These are phyloP conservation scores for Caenorhabditis tropicalis DNA, from an alignment of 1,140 invertebrate genomes.

Conservation along the genomic window DNA sequence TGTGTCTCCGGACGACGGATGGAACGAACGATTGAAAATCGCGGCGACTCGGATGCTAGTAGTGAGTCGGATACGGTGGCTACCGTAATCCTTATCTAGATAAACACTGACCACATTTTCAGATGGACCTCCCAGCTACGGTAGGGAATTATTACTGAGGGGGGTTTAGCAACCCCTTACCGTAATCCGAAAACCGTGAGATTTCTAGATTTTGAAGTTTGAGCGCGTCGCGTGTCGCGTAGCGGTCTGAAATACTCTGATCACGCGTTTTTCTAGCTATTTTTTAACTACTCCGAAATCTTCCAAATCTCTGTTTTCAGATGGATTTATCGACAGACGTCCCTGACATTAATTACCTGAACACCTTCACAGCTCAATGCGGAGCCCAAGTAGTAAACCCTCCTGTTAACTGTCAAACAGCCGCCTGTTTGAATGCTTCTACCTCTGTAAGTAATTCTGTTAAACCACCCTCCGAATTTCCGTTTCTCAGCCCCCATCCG, in stretches of 20 bases:
- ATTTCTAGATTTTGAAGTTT: not conserved
- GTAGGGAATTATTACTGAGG: too few relatives aligned
- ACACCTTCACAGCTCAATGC: not conserved
- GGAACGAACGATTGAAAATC: not conserved
- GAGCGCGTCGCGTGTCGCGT: not conserved
- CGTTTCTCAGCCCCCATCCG: not conserved
- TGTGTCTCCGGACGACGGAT: not conserved
- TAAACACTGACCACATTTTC: not conserved
- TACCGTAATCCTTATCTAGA: not conserved
- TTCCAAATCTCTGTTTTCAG: not conserved
- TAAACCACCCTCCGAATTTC: not conserved
- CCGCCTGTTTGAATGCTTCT: not conserved
- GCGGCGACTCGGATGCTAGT: conserved; percentile 5
- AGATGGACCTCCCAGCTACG: conserved; percentile 4
- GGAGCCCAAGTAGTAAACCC: not conserved
- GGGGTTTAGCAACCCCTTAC: too few relatives aligned
- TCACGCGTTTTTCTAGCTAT: not conserved
- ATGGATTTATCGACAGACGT: not conserved
- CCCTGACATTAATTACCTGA: not conserved
- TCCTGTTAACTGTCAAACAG: not conserved
- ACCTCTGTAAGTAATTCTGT: not conserved
- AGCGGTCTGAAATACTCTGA: not conserved
- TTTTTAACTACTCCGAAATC: not conserved
- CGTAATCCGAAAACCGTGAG: not conserved
- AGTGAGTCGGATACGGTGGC: conserved; percentile 9